Conservation (phyloP, 2,888 invertebrate genomes). For the Drosophila ochracea region DNA sequence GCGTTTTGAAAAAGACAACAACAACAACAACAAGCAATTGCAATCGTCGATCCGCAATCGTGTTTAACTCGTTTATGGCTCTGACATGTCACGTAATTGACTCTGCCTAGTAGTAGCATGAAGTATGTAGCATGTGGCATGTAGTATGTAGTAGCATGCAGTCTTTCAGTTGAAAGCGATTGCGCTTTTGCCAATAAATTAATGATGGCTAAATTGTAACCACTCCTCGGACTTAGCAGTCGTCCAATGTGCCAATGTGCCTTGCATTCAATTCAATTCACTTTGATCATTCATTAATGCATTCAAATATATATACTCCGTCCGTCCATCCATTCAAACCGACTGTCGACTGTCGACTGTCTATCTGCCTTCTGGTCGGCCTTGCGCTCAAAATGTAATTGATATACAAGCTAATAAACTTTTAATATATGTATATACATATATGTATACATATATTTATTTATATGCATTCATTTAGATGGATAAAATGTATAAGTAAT, state of each 20-base stretch:
- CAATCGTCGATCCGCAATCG: conserved; percentile 54
- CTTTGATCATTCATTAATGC: conserved; percentile 58
- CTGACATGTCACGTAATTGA: conserved; percentile 78
- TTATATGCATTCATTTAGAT: neutral
- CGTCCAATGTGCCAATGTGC: conserved; percentile 5
- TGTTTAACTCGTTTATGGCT: conserved; percentile 65
- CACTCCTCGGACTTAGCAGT: neutral
- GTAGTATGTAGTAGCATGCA: neutral
- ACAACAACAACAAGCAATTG: conserved; percentile 22
- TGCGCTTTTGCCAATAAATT: conserved; percentile 38
- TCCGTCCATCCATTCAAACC: conserved; percentile 13
- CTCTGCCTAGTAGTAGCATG: conserved; percentile 28
- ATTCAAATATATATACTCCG: conserved; percentile 34
- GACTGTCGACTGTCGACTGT: conserved; percentile 21
- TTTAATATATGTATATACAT: conserved; percentile 14
- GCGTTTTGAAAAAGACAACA: conserved; percentile 37
- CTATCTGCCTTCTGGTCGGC: conserved; percentile 51
- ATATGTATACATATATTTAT: neutral
- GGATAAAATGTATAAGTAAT: neutral
- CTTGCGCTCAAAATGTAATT: conserved; percentile 76
- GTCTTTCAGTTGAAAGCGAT: conserved; percentile 18
- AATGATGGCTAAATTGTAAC: conserved; percentile 31
- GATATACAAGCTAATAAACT: conserved; percentile 46
- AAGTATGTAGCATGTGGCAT: neutral
- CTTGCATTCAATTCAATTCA: conserved; percentile 40